Evolutionary conservation across 2,888 invertebrate species (phyloP).

Genomic region (Beris chalybata): DNA sequence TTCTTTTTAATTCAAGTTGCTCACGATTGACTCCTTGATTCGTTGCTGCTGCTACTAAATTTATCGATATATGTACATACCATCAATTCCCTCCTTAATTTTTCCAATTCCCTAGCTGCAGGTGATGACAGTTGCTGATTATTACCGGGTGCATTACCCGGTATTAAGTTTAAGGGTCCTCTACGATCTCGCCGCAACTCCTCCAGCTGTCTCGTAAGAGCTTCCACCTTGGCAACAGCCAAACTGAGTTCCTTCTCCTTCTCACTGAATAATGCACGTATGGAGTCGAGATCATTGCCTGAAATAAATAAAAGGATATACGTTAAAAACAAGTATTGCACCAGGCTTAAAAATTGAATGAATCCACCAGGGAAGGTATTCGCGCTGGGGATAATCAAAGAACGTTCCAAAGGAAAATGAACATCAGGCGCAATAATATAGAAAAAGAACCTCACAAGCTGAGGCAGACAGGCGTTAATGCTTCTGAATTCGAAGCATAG

Average conservation of each 20-base stretch:
- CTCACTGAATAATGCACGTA: slow-evolving; percentile 93
- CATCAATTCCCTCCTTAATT: slow-evolving; percentile 88
- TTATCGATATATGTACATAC: slow-evolving; percentile 59
- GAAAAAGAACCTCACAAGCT: too few relatives aligned
- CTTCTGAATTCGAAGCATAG: too few relatives aligned
- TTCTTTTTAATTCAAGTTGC: too few relatives aligned
- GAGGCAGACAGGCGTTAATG: too few relatives aligned
- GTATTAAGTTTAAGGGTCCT: slow-evolving; percentile 58
- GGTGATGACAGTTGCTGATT: slow-evolving; percentile 65
- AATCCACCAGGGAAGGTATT: too few relatives aligned
- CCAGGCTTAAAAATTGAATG: too few relatives aligned
- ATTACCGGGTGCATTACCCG: slow-evolving; percentile 43
- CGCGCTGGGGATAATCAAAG: too few relatives aligned
- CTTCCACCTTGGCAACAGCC: slow-evolving; percentile 97
- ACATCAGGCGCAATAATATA: too few relatives aligned
- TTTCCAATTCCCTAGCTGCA: slow-evolving; percentile 87
- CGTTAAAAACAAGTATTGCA: too few relatives aligned
- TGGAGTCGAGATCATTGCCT: slow-evolving; percentile 93
- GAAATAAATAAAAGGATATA: slow-evolving; percentile 31
- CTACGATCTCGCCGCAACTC: slow-evolving; percentile 76
- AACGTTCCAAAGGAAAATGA: too few relatives aligned
- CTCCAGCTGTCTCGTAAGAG: slow-evolving; percentile 91
- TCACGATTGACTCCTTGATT: too few relatives aligned
- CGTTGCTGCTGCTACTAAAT: too few relatives aligned
- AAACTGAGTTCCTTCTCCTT: slow-evolving; percentile 95